Evolutionary conservation across 2,113 vertebrate genomes (phyloP).

Genomic region (Edolisoma coerulescens): DNA sequence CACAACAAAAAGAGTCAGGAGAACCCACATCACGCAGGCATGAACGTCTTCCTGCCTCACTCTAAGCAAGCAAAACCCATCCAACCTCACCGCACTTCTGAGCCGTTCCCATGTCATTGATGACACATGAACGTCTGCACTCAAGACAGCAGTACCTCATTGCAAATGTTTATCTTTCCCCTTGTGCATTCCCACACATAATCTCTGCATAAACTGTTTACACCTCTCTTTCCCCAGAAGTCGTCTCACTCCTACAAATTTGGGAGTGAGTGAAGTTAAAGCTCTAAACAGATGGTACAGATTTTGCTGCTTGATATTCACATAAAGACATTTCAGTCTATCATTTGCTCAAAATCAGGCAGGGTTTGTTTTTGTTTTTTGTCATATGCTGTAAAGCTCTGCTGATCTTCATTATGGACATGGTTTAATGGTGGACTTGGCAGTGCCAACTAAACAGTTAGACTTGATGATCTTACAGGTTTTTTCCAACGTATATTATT

Average conservation of each 20-base stretch:
- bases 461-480: background rate
- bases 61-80: background rate
- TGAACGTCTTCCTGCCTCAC: background rate
- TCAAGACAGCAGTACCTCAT: background rate
- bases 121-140: background rate
- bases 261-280: background rate
- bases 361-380: background rate
- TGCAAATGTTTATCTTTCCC: background rate
- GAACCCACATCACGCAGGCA: background rate
- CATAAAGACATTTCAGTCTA: background rate
- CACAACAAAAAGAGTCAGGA: background rate
- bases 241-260: background rate
- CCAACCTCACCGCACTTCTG: background rate
- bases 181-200: background rate
- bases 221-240: background rate
- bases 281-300: background rate
- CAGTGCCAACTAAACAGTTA: background rate
- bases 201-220: background rate
- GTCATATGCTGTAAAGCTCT: background rate
- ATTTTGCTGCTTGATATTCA: background rate
- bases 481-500: background rate
- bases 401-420: background rate
- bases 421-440: background rate
- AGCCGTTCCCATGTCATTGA: background rate
- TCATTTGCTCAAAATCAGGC: background rate